A percentile compares a stretch with the other conserved stretches of the same genome.
Evolutionary conservation across 2,888 invertebrate genomes (phyloP).

Genomic region (Platerodrilus igneus): DNA sequence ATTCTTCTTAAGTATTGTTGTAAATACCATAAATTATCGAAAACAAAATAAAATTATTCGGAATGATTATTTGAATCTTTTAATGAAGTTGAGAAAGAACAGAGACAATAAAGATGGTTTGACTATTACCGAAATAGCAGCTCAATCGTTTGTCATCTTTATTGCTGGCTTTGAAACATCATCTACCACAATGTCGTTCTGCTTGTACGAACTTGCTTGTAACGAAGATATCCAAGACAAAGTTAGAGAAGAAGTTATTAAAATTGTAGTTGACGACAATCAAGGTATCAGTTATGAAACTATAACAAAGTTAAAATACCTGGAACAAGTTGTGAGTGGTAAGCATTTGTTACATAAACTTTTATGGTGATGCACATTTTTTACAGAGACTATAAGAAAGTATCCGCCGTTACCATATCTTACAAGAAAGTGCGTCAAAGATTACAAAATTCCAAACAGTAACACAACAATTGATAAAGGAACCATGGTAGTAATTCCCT

Average conservation of each 20-base stretch:
- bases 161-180: constrained; percentile 63
- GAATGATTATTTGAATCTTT: constrained; percentile 6
- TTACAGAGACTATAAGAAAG: constrained; percentile 35
- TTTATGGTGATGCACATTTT: not conserved
- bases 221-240: constrained; percentile 52
- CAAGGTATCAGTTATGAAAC: constrained; percentile 54
- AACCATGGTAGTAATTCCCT: constrained; percentile 28
- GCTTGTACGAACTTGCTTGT: constrained; percentile 52
- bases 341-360: constrained; percentile 12
- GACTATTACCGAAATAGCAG: constrained; percentile 1
- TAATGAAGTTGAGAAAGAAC: constrained; percentile 1
- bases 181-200: constrained; percentile 55
- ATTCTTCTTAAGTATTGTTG: constrained; percentile 3
- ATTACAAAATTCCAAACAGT: constrained; percentile 33
- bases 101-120: not conserved
- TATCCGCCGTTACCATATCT: constrained; percentile 36
- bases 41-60: constrained; percentile 5
- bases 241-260: constrained; percentile 49
- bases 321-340: constrained; percentile 56
- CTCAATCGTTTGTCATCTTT: constrained; percentile 54
- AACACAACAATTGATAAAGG: constrained; percentile 30
- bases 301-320: constrained; percentile 53
- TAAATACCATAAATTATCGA: constrained; percentile 2
- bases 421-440: constrained; percentile 28
- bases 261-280: constrained; percentile 45